These are phyloP conservation scores for Drymonia ruficornis DNA, from an alignment of 2,888 invertebrate genomes.

Conservation along the genomic window DNA sequence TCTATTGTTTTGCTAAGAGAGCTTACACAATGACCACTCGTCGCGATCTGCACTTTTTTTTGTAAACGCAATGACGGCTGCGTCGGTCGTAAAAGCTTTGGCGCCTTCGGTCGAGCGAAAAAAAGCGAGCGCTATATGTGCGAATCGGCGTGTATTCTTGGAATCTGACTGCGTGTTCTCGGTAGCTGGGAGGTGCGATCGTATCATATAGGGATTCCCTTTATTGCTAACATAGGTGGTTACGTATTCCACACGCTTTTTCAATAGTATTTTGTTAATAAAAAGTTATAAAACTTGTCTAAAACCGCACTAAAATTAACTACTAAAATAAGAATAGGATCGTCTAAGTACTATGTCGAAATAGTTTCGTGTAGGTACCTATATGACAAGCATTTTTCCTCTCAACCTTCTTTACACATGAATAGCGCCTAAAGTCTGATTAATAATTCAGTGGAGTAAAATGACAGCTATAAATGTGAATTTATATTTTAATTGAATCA, in stretches of 20 bases:
- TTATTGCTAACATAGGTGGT: constrained; percentile 7
- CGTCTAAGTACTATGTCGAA: too few species aligned
- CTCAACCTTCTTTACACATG: too few species aligned
- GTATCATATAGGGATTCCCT: constrained; percentile 45
- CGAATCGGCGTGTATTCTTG: constrained; percentile 65
- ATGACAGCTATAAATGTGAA: too few species aligned
- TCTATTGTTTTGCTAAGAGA: constrained; percentile 71
- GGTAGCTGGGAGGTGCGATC: constrained; percentile 52
- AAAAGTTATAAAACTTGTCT: too few species aligned
- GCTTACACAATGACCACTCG: constrained; percentile 62
- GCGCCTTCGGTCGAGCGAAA: constrained; percentile 66
- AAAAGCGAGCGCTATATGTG: constrained; percentile 66
- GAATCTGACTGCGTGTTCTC: constrained; percentile 65
- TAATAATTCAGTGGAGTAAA: too few species aligned
- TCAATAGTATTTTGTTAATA: too few species aligned
- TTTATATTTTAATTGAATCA: too few species aligned
- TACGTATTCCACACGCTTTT: background rate
- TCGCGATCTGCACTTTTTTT: constrained; percentile 65
- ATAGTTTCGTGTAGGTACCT: too few species aligned
- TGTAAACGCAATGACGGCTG: constrained; percentile 42
- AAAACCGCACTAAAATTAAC: too few species aligned
- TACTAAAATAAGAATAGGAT: too few species aligned
- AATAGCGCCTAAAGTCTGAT: too few species aligned
- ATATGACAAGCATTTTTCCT: too few species aligned
- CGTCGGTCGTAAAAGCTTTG: constrained; percentile 73